phyloP scores from a whole-genome alignment of 1,140 invertebrate species.

The Stenopsyche tienmushanensis region DNA sequence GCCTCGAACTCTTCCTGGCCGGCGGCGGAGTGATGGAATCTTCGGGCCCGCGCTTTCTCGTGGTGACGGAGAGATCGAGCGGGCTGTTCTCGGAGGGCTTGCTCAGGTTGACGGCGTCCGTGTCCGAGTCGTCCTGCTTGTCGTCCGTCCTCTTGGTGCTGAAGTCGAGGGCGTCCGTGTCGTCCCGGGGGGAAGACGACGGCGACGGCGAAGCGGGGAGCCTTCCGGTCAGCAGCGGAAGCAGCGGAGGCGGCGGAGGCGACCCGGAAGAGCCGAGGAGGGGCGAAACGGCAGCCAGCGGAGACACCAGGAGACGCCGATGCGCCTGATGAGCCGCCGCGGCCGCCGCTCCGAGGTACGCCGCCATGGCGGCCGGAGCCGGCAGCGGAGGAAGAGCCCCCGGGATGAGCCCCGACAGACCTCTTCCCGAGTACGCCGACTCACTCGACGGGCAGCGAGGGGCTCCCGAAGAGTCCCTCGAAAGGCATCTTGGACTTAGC shows the following conservation, averaged over 20 bases:
- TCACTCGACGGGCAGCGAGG: slow-evolving; percentile 67
- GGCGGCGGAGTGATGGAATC: slow-evolving; percentile 64
- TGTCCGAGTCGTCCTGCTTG: slow-evolving; percentile 61
- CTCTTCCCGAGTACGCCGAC: slow-evolving; percentile 66
- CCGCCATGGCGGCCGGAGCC: slow-evolving; percentile 72
- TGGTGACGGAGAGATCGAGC: slow-evolving; percentile 75
- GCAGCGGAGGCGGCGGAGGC: slow-evolving; percentile 72
- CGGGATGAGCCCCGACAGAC: slow-evolving; percentile 58
- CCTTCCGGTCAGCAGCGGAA: slow-evolving; percentile 48
- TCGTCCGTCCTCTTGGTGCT: slow-evolving; percentile 66
- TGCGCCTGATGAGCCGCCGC: slow-evolving; percentile 69
- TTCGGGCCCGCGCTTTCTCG: slow-evolving; percentile 68
- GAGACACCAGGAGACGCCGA: slow-evolving; percentile 74
- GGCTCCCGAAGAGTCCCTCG: slow-evolving; percentile 72
- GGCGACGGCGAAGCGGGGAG: slow-evolving; percentile 53
- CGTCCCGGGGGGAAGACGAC: slow-evolving; percentile 50
- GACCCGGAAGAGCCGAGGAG: slow-evolving; percentile 66
- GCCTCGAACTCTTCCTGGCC: slow-evolving; percentile 64
- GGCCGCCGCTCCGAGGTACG: slow-evolving; percentile 68
- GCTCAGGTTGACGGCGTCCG: slow-evolving; percentile 67
- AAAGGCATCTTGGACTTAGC: slow-evolving; percentile 73
- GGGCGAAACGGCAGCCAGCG: slow-evolving; percentile 58
- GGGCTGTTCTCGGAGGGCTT: slow-evolving; percentile 71
- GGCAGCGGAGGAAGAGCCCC: slow-evolving; percentile 56
- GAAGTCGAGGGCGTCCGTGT: slow-evolving; percentile 71